Evolutionary conservation across 2,888 invertebrate genomes (phyloP).

Genomic region (Latheticus oryzae): DNA sequence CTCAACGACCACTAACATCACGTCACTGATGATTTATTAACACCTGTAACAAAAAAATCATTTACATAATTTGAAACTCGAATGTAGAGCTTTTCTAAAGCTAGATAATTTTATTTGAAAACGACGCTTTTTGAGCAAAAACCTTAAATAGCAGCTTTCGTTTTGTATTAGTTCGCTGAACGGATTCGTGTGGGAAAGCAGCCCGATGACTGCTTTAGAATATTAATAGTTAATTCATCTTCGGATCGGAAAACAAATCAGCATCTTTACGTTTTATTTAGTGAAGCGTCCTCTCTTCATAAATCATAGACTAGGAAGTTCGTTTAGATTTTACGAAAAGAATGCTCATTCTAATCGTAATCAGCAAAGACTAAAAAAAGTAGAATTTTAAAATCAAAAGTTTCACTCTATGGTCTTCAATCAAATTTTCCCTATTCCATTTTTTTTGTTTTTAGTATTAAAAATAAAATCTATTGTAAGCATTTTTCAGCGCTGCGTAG

Average conservation of each 20-base stretch:
- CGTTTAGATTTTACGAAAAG: neutral
- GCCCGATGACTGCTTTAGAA: conserved; percentile 16
- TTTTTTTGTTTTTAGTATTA: no score
- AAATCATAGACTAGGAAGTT: neutral
- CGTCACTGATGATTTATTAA: conserved; percentile 41
- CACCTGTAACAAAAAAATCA: conserved; percentile 38
- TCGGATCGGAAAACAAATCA: conserved; percentile 12
- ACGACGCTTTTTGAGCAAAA: conserved; percentile 9
- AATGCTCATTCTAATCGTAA: no score
- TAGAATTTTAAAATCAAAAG: no score
- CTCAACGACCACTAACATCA: conserved; percentile 36
- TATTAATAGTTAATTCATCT: conserved; percentile 24
- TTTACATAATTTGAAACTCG: conserved; percentile 7
- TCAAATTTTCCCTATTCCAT: no score
- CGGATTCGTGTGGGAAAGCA: conserved; percentile 24
- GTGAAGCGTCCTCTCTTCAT: neutral
- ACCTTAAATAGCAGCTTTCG: conserved; percentile 18
- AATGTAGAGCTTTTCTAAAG: neutral
- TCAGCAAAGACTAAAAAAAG: no score
- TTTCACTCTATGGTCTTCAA: no score
- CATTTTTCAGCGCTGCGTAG: no score
- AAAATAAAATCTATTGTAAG: no score
- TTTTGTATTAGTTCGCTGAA: conserved; percentile 12
- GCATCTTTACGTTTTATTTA: conserved; percentile 1
- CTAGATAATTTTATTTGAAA: conserved; percentile 13